Conservation (phyloP, 2,113 vertebrate species). For the Thinocorus orbignyianus region DNA sequence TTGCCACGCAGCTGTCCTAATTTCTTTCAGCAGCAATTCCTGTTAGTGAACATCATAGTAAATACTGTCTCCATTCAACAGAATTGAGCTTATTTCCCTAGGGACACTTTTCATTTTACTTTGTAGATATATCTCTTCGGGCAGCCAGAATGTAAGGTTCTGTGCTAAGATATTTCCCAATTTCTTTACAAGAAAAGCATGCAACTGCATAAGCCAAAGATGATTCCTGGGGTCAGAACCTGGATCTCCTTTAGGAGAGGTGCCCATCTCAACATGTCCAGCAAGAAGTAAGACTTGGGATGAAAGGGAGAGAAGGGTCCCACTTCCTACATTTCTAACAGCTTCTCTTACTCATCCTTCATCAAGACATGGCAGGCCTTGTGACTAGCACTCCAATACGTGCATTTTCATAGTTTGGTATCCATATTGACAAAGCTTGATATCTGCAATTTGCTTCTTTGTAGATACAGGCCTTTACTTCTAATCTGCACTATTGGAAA, state of each 20-base stretch:
- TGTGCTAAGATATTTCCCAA: neutral
- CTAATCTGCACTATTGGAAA: neutral
- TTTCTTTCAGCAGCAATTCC: neutral
- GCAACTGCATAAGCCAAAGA: accelerated
- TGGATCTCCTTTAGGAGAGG: neutral
- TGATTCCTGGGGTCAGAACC: neutral
- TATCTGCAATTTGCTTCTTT: neutral
- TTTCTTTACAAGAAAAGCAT: neutral
- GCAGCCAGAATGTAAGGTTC: neutral
- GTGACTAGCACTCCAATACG: too few relatives aligned
- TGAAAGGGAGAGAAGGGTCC: neutral
- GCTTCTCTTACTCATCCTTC: neutral
- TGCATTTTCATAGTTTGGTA: neutral
- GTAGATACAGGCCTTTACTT: neutral
- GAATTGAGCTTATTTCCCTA: neutral
- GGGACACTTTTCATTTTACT: neutral
- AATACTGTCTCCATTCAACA: neutral
- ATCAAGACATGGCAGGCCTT: neutral
- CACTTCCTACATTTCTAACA: neutral
- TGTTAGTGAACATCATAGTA: neutral
- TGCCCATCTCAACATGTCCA: neutral
- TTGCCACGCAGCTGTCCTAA: neutral
- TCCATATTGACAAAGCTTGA: neutral
- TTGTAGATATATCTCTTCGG: neutral
- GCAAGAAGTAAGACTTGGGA: neutral